These are phyloP conservation scores for Argyrosomus regius DNA, from an alignment of 2,797 vertebrate genomes.

Conservation along the genomic window DNA sequence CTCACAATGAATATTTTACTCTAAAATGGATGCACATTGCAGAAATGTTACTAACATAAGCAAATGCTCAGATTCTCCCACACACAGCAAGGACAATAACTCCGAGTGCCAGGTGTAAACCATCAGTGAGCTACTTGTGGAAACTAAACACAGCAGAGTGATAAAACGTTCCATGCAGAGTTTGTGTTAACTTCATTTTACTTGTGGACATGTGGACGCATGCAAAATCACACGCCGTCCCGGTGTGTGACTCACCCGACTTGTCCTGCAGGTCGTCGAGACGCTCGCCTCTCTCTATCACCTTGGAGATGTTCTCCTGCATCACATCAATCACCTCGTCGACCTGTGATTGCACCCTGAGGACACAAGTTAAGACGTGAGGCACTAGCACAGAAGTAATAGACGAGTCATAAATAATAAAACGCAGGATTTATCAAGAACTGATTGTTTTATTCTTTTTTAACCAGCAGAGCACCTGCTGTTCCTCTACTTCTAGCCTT, in stretches of 20 bases:
- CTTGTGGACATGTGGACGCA: neutral
- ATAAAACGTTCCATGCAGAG: neutral
- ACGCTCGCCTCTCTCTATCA: constrained; percentile 97
- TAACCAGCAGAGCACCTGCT: constrained; percentile 3
- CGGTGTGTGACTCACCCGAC: constrained; percentile 87
- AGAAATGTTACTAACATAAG: neutral
- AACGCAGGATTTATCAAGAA: neutral
- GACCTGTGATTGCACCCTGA: constrained; percentile 97
- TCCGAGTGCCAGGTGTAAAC: neutral
- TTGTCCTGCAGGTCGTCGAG: constrained; percentile 99
- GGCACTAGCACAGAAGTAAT: neutral
- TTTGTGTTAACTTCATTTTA: neutral
- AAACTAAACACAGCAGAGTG: neutral
- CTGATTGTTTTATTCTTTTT: neutral
- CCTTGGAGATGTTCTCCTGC: constrained; percentile 99
- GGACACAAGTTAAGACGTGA: neutral
- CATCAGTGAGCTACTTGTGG: constrained; percentile 1
- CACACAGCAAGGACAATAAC: neutral
- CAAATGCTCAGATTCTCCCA: neutral
- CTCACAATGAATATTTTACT: constrained; percentile 20
- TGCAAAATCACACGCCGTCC: neutral
- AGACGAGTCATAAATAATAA: neutral
- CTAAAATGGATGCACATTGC: constrained; percentile 16
- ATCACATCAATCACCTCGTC: constrained; percentile 99
- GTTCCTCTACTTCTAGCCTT: neutral